Base-by-base conservation (phyloP, 2,797 vertebrate species). In the Octomys mimax region DNA sequence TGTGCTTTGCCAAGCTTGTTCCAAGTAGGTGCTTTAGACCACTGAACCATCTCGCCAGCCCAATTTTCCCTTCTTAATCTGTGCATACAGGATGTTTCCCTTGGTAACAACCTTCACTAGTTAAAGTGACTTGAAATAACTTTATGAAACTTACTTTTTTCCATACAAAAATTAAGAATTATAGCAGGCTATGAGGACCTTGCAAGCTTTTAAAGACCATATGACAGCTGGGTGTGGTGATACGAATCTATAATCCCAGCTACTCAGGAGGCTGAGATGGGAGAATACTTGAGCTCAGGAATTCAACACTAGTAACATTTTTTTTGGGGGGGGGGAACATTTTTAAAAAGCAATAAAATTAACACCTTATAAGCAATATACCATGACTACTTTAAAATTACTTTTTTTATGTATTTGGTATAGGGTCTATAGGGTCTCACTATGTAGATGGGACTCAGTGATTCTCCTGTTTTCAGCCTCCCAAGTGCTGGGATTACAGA, bases 291-390 rank as follows among this genome's bases (percentile, higher is more conserved):
- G 46, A 78, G 49, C 77, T n/a, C 77, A 33, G 31, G 77, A 33
- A 31, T 54, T 79, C 16, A 33, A 79, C 31, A 54, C 28, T n/a
- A 79, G 49, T 16, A 28, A 78, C 46, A 13, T 54, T 54, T 54
- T 14, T 52, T 52, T 52, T 52, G 11, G 1, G 42, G 49, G 49
- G 46, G 49, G 49, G 49, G 52, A 54, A 57, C 54, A 57, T 57
- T 57, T 57, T 57, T 57, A 77, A 39, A 75, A 46, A 46, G 42
- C 31, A 77, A 77, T 49, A 49, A 77, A 77, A 78, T 31, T 33
- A 92, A 54, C 73, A 90, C 54, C 93, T 95, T 91, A 89, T 92
- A 96, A 94, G 83, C 66, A 85, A 49, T 79, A 42, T 64, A 62
- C 26, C 36, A 83, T 42, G 59, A 77, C 46, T 36, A 80, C 46